phyloP scores from a whole-genome alignment of 2,113 vertebrate genomes.

The Vicugna pacos region DNA sequence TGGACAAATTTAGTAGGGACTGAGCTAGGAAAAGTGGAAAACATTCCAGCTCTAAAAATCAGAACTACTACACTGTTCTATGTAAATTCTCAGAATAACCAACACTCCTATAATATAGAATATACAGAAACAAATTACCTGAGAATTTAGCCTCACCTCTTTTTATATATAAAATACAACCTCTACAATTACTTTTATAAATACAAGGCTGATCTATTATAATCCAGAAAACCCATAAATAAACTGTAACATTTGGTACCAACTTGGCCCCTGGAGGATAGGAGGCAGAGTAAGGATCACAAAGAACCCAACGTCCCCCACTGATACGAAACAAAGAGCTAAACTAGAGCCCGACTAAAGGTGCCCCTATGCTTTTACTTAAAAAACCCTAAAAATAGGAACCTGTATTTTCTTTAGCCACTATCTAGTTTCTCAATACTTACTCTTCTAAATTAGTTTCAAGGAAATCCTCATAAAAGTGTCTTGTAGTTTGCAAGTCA shows the following conservation, averaged over 20 bases:
- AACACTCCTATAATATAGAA: background rate
- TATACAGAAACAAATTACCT: background rate
- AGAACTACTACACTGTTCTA: background rate
- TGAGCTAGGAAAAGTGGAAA: background rate
- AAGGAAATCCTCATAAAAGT: background rate
- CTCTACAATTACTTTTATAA: conserved; percentile 23
- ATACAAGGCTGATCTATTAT: background rate
- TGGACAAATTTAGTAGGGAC: conserved; percentile 21
- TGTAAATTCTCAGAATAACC: conserved; percentile 18
- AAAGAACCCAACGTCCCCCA: background rate
- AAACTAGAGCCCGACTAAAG: background rate
- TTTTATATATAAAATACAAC: conserved; percentile 3
- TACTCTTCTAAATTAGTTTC: conserved; percentile 6
- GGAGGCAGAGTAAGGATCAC: background rate
- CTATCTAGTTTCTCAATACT: conserved; percentile 15
- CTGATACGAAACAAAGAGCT: background rate
- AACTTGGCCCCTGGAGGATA: background rate
- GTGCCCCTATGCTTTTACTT: background rate
- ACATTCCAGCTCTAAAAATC: background rate
- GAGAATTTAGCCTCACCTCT: background rate
- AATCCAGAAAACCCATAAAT: conserved; percentile 15
- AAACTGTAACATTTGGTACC: background rate
- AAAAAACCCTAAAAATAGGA: background rate
- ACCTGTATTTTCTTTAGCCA: background rate
- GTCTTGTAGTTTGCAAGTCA: background rate